A percentile compares a stretch with the other conserved stretches of the same genome.
Evolutionary conservation across 2,113 vertebrate genomes (phyloP).

Genomic region (Silurus meridionalis): DNA sequence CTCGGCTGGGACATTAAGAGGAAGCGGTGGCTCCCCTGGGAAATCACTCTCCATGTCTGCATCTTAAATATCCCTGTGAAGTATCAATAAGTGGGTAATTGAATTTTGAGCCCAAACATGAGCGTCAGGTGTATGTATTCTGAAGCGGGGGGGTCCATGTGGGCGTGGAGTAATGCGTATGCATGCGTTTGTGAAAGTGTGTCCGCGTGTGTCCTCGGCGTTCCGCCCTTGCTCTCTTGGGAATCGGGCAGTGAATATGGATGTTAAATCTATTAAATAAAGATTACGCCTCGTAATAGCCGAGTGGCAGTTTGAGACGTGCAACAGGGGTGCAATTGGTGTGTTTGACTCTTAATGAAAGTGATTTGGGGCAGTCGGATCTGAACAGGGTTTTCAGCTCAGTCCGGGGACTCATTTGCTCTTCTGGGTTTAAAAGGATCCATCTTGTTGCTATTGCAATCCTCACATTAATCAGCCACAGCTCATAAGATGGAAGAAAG

Average conservation of each 20-base stretch:
- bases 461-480: slow-evolving; percentile 64
- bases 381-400: slow-evolving; percentile 65
- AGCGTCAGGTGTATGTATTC: slow-evolving; percentile 84
- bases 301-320: slow-evolving; percentile 82
- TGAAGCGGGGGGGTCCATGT: slow-evolving; percentile 66
- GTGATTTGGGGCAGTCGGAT: slow-evolving; percentile 67
- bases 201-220: slow-evolving; percentile 72
- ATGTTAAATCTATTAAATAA: slow-evolving; percentile 99
- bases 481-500: slow-evolving; percentile 66
- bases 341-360: slow-evolving; percentile 78
- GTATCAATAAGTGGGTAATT: slow-evolving; percentile 99
- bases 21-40: slow-evolving; percentile 93
- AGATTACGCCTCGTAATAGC: slow-evolving; percentile 92
- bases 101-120: slow-evolving; percentile 99
- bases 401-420: slow-evolving; percentile 70
- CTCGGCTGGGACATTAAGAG: slow-evolving; percentile 97
- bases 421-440: slow-evolving; percentile 61
- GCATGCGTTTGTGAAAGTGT: slow-evolving; percentile 69
- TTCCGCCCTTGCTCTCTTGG: slow-evolving; percentile 77
- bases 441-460: slow-evolving; percentile 30
- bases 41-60: slow-evolving; percentile 99
- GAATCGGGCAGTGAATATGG: slow-evolving; percentile 90
- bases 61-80: slow-evolving; percentile 99
- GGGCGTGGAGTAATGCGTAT: slow-evolving; percentile 48
- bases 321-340: slow-evolving; percentile 74